Evolutionary conservation across 2,113 vertebrate genomes (phyloP), one percentile per base, ranked within the genome.

Genomic region (Suricata suricatta): DNA sequence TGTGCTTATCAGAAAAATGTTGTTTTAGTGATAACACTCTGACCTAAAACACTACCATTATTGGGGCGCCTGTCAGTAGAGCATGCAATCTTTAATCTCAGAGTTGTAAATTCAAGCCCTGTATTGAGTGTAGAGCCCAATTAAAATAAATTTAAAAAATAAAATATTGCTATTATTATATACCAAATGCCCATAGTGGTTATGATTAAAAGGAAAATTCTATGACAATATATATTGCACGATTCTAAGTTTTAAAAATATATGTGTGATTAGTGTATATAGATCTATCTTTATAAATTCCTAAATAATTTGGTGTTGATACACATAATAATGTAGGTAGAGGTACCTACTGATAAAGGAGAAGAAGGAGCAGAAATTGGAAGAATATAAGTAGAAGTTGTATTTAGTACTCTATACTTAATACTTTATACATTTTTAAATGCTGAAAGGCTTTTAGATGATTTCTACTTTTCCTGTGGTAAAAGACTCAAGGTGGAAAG

Each of bases 191-290:
- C 35, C 81, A 57, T 33, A 16, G 74, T 19, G 31, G 11, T 83
- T 50, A 80, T 7, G 38, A 92, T 23, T 52, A 29, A 74, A 93
- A 94, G 35, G 57, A 68, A 97, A 95, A 94, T 77, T 82, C 29
- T 64, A 87, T 50, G 9, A 14, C 87, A 86, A 87, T 93, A 76
- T 71, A 1, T 85, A 41, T 81, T 95, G 52, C 47, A 81, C 7
- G 31, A 86, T 81, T 86, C 19, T 33, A 84, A 21, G 31, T 88
- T 85, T 69, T 54, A 29, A 50, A 85, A 88, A 76, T 29, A 74
- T 71, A 27, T 80, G 3, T 74, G 9, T 35, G 68, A 74, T 69
- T 89, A 74, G 6, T 50, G 14, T 44, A 57, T 52, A 54, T 54
- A 93, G 33, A 68, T 60, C 27, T 50, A 41, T 50, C 19, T 83